Evolutionary conservation across 1,140 invertebrate species (phyloP), one percentile per base, ranked within the genome.

Genomic region (Fopius arisanus): DNA sequence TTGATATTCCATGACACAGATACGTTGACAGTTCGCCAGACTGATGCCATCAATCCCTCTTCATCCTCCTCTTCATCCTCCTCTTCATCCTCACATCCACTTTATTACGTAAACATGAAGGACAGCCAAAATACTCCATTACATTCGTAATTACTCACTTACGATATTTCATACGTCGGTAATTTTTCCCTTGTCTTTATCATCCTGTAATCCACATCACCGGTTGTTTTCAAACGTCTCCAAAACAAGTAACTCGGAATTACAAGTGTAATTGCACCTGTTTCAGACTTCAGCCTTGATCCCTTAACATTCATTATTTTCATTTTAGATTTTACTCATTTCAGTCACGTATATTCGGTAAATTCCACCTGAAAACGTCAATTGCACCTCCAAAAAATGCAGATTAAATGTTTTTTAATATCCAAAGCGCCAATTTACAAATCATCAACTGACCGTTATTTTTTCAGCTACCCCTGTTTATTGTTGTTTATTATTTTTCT

Each of bases 1-100:
- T 40, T 67, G 51, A 73, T 48, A 73, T 51, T 33, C 48, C 29
- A 73, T 19, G 40, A 54, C 41, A 40, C 33, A 37, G 12, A 37
- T 37, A 37, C 33, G 33, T 37, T 37, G 33, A 48, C 43, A 48
- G 43, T 12, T 37, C 33, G 43, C 43, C 5, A 4, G 33, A n/a
- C 43, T 48, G n/a, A 48, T 28, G n/a, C 21, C 41, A 16, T 72
- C 33, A 54, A 37, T 71, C 51, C n/a, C 51, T 5, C 19, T 33
- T 12, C n/a, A 16, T 16, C n/a, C n/a, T 48, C 43, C 43, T 14
- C 43, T 48, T 48, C 43, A 48, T 48, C 16, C 16, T 12, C n/a
- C n/a, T n/a, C n/a, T n/a, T n/a, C n/a, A n/a, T n/a, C 14, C 43
- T 48, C 43, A 48, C 16, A 48, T 48, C 5, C 43, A 48, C 43